These are phyloP conservation scores for Adineta ricciae DNA, from an alignment of 2,888 invertebrate genomes.

Conservation along the genomic window DNA sequence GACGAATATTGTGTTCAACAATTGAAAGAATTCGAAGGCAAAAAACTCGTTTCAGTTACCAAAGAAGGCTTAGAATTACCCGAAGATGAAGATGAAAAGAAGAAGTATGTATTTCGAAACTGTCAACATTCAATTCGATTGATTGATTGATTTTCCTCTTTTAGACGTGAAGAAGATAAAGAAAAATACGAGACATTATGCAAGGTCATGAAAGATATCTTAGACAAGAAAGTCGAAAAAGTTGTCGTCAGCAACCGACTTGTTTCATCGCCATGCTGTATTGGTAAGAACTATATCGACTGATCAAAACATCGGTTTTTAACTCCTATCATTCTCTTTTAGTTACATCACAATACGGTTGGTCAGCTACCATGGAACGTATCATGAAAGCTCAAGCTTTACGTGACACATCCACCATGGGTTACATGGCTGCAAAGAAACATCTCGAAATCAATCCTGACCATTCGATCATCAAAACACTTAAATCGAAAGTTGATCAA, in stretches of 20 bases:
- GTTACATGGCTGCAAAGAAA: slow-evolving; percentile 99
- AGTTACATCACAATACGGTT: slow-evolving; percentile 94
- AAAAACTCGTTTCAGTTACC: slow-evolving; percentile 85
- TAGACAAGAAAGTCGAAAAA: slow-evolving; percentile 96
- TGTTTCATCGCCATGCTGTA: slow-evolving; percentile 94
- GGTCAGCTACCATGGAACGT: slow-evolving; percentile 99
- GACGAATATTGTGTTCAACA: slow-evolving; percentile 98
- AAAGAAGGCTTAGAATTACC: slow-evolving; percentile 95
- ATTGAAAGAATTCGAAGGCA: slow-evolving; percentile 92
- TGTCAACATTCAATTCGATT: background rate
- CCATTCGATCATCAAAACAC: slow-evolving; percentile 80
- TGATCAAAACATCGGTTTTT: too few species aligned
- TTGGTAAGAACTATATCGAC: slow-evolving; percentile 48
- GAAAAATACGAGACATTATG: slow-evolving; percentile 67
- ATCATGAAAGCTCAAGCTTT: slow-evolving; percentile 99
- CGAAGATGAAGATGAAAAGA: slow-evolving; percentile 90
- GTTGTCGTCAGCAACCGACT: slow-evolving; percentile 88
- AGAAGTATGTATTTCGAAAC: slow-evolving; percentile 56
- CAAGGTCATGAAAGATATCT: slow-evolving; percentile 76
- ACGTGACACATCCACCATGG: slow-evolving; percentile 90
- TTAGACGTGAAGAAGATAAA: slow-evolving; percentile 69
- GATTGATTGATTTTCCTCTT: background rate
- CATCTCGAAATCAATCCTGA: slow-evolving; percentile 93
- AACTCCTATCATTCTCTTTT: too few species aligned
- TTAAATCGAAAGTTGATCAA: slow-evolving; percentile 75